Conservation (phyloP, 1,140 invertebrate genomes). For the Heliothis virescens region DNA sequence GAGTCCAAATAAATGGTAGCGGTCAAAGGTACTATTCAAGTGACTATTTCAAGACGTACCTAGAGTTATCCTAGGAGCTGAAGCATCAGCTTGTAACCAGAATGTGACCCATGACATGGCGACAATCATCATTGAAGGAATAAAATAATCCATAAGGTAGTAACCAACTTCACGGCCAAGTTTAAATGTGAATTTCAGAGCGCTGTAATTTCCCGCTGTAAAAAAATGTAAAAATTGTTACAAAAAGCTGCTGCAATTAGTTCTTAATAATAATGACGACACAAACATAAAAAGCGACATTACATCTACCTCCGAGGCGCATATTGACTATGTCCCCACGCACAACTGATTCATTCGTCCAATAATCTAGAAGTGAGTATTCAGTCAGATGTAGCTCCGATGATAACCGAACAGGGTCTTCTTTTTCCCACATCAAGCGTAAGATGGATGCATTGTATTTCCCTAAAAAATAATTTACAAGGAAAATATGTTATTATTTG, state of each 20-base stretch:
- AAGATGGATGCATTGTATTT: constrained; percentile 92
- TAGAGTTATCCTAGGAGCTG: constrained; percentile 92
- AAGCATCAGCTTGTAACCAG: constrained; percentile 95
- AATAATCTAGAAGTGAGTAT: constrained; percentile 90
- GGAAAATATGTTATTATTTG: constrained; percentile 19
- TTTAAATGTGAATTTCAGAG: constrained; percentile 92
- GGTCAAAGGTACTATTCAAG: too few relatives aligned
- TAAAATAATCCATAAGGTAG: constrained; percentile 96
- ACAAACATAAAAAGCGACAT: constrained; percentile 70
- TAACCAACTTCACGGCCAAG: constrained; percentile 93
- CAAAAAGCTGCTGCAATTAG: constrained; percentile 32
- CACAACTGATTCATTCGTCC: constrained; percentile 90
- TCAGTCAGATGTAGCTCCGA: constrained; percentile 93
- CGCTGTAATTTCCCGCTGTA: constrained; percentile 94
- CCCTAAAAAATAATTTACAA: constrained; percentile 86
- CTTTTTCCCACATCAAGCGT: constrained; percentile 91
- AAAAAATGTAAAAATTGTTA: constrained; percentile 68
- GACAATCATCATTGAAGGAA: constrained; percentile 95
- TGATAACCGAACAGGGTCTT: constrained; percentile 91
- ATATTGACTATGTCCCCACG: constrained; percentile 89
- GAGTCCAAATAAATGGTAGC: too few relatives aligned
- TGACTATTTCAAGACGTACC: constrained; percentile 80
- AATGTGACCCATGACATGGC: constrained; percentile 96
- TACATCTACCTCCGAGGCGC: constrained; percentile 88
- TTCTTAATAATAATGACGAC: constrained; percentile 44